phyloP scores from a whole-genome alignment of 2,888 invertebrate genomes.

The Drosophila recens region DNA sequence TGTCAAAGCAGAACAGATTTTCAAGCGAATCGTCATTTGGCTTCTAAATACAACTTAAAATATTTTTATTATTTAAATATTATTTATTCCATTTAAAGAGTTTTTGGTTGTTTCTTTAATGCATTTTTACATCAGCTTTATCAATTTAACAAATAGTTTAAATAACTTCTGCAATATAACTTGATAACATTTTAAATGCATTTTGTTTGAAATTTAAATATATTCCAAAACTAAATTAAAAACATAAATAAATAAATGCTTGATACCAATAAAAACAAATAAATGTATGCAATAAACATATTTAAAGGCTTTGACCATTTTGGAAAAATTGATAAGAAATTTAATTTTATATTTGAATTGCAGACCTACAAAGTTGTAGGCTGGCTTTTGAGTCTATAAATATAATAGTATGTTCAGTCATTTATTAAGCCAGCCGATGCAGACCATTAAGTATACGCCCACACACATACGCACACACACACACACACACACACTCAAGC shows the following conservation, averaged over 20 bases:
- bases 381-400: slow-evolving; percentile 22
- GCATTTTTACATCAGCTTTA: no score
- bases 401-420: slow-evolving; percentile 28
- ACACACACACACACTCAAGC: slow-evolving; percentile 20
- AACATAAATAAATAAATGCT: neutral
- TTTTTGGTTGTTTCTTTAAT: no score
- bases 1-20: no score
- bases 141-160: neutral
- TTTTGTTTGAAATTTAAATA: neutral
- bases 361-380: slow-evolving; percentile 19
- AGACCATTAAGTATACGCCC: slow-evolving; percentile 58
- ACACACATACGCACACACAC: slow-evolving; percentile 15
- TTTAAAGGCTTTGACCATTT: slow-evolving; percentile 15
- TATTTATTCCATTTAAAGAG: no score
- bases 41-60: neutral
- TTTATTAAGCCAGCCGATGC: slow-evolving; percentile 44
- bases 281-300: slow-evolving; percentile 39
- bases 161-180: neutral
- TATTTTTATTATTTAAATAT: neutral
- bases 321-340: slow-evolving; percentile 21
- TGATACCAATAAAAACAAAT: slow-evolving; percentile 4
- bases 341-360: slow-evolving; percentile 14
- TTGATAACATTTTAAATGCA: neutral
- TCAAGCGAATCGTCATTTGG: no score
- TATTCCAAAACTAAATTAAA: neutral